A percentile compares a stretch with the other conserved stretches of the same genome.
phyloP scores from a whole-genome alignment of 2,888 invertebrate genomes.

The Apotomis turbidana region DNA sequence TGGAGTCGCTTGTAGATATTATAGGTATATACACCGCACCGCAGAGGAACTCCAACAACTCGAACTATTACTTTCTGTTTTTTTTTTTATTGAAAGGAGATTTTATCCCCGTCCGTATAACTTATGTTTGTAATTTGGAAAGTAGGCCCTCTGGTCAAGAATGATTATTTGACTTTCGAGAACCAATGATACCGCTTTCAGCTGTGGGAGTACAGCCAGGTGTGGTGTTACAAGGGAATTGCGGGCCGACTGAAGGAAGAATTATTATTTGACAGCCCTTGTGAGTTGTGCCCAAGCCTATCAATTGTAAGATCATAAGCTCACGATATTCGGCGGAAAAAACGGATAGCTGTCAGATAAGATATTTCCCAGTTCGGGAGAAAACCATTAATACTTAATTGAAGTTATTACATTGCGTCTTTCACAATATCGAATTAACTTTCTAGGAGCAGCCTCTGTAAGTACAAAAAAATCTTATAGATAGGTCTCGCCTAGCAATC shows the following conservation, averaged over 20 bases:
- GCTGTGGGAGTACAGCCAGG: slow-evolving; percentile 20
- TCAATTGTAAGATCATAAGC: slow-evolving; percentile 23
- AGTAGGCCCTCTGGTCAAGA: too few species aligned
- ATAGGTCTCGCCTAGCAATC: too few species aligned
- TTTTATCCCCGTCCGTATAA: too few species aligned
- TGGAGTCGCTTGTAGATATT: not conserved
- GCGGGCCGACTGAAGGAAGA: not conserved
- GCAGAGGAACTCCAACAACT: not conserved
- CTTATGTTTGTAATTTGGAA: too few species aligned
- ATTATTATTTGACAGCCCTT: slow-evolving; percentile 18
- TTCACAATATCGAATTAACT: too few species aligned
- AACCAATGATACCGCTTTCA: not conserved
- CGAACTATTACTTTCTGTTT: not conserved
- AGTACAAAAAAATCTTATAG: too few species aligned
- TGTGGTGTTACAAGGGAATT: slow-evolving; percentile 21
- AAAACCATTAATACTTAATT: too few species aligned
- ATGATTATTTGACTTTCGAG: not conserved
- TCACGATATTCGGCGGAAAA: slow-evolving; percentile 15
- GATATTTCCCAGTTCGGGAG: not conserved
- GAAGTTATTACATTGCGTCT: too few species aligned
- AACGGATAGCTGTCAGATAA: not conserved
- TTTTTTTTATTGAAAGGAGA: too few species aligned
- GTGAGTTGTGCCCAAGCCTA: slow-evolving; percentile 7
- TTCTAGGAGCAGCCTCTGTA: too few species aligned
- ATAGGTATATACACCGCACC: too few species aligned